phyloP scores from a whole-genome alignment of 1,140 invertebrate genomes.

The Drosophila virilis region DNA sequence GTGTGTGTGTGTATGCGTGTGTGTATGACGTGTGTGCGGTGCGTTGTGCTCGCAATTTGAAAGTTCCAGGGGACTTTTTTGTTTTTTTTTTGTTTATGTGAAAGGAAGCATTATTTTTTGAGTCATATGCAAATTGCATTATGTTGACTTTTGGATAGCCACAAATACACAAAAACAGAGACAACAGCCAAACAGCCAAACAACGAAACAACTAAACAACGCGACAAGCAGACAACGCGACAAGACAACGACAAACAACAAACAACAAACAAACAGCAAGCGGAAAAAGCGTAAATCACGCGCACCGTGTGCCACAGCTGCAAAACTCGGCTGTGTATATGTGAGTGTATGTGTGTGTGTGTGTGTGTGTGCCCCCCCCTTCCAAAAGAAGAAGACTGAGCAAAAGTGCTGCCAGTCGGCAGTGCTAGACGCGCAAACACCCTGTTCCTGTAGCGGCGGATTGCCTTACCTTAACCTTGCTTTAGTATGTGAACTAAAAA shows the following conservation, averaged over 20 bases:
- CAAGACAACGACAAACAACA: slow-evolving; percentile 31
- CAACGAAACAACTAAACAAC: slow-evolving; percentile 6
- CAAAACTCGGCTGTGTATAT: slow-evolving; percentile 7
- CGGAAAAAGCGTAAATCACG: slow-evolving; percentile 56
- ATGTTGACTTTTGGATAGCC: slow-evolving; percentile 37
- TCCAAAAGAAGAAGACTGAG: not conserved
- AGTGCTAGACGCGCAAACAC: too few relatives aligned
- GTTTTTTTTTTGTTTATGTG: slow-evolving; percentile 45
- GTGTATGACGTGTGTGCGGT: slow-evolving; percentile 45
- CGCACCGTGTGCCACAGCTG: slow-evolving; percentile 38
- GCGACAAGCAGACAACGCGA: slow-evolving; percentile 2
- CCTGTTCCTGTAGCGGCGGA: too few relatives aligned
- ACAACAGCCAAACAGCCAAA: slow-evolving; percentile 14
- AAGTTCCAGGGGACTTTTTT: slow-evolving; percentile 55
- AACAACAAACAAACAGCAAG: slow-evolving; percentile 44
- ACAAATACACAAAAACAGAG: slow-evolving; percentile 30
- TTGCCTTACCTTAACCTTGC: too few relatives aligned
- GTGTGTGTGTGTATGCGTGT: not conserved
- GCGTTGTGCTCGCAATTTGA: slow-evolving; percentile 72
- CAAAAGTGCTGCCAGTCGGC: too few relatives aligned
- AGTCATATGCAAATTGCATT: slow-evolving; percentile 76
- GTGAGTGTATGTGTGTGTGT: not conserved
- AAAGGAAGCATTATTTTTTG: slow-evolving; percentile 61
- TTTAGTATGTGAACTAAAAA: too few relatives aligned
- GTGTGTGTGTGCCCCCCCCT: not conserved